phyloP scores from a whole-genome alignment of 2,113 vertebrate species.

The Saguinus midas region DNA sequence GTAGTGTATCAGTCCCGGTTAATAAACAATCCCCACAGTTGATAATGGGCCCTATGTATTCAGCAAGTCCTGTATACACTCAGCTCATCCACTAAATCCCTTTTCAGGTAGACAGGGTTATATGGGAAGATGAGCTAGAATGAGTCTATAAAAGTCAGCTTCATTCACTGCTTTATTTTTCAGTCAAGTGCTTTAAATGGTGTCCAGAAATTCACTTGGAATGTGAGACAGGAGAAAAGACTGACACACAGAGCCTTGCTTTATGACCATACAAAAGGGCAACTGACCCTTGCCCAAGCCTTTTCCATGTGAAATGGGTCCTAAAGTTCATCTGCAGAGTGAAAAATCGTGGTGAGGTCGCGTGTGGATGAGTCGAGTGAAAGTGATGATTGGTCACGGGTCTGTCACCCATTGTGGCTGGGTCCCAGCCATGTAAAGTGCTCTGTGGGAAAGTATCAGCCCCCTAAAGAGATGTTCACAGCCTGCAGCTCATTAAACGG shows the following conservation, averaged over 20 bases:
- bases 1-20: conserved; percentile 85
- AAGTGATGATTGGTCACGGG: conserved; percentile 95
- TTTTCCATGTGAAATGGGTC: conserved; percentile 87
- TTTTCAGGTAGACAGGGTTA: conserved; percentile 93
- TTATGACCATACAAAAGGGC: conserved; percentile 88
- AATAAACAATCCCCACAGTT: conserved; percentile 86
- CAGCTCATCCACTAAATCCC: conserved; percentile 92
- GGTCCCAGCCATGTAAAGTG: conserved; percentile 83
- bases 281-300: conserved; percentile 87
- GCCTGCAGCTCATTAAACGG: conserved; percentile 88
- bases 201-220: conserved; percentile 88
- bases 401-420: conserved; percentile 90
- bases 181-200: conserved; percentile 91
- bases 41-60: conserved; percentile 86
- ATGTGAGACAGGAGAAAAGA: conserved; percentile 94
- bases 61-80: conserved; percentile 87
- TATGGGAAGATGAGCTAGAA: conserved; percentile 98
- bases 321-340: conserved; percentile 94
- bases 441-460: conserved; percentile 91
- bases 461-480: conserved; percentile 88
- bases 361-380: conserved; percentile 96
- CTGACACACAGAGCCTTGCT: conserved; percentile 86
- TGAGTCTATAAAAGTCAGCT: conserved; percentile 99
- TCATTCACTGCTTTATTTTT: conserved; percentile 97
- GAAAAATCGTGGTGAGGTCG: conserved; percentile 98